A percentile compares a stretch with the other conserved stretches of the same genome.
Evolutionary conservation across 2,888 invertebrate species (phyloP).

Genomic region (Torymus tubicola): DNA sequence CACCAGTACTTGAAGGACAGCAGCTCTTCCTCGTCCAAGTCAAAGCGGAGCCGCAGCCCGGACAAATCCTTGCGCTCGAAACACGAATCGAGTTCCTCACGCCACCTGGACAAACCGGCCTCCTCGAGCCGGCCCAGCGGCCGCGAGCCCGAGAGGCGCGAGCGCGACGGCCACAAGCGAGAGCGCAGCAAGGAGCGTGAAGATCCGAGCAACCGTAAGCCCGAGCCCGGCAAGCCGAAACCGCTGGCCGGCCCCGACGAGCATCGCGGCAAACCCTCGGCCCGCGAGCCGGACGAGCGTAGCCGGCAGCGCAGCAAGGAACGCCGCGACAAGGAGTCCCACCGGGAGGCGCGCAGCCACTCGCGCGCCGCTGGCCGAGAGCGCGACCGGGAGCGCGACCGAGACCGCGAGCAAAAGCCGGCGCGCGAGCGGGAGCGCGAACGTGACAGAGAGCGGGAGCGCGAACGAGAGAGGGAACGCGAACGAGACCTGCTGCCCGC

Average conservation of each 20-base stretch:
- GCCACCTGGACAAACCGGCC: conserved; percentile 38
- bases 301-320: conserved; percentile 76
- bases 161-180: conserved; percentile 67
- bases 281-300: conserved; percentile 73
- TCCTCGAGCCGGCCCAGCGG: not conserved
- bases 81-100: conserved; percentile 53
- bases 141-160: conserved; percentile 35
- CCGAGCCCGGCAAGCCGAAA: conserved; percentile 66
- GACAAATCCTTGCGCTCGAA: conserved; percentile 69
- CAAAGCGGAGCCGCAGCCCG: conserved; percentile 71
- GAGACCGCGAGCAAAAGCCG: conserved; percentile 53
- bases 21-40: conserved; percentile 59
- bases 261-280: conserved; percentile 72
- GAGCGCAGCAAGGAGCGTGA: conserved; percentile 72
- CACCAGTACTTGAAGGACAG: conserved; percentile 69
- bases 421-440: conserved; percentile 44
- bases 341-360: conserved; percentile 67
- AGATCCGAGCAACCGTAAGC: conserved; percentile 58
- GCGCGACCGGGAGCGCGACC: conserved; percentile 48
- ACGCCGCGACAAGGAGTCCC: conserved; percentile 69
- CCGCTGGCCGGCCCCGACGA: conserved; percentile 71
- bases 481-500: not conserved
- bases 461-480: conserved; percentile 71
- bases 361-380: conserved; percentile 72
- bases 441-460: conserved; percentile 75